Conservation (phyloP, 2,113 vertebrate species). For the Ailuropoda melanoleuca region DNA sequence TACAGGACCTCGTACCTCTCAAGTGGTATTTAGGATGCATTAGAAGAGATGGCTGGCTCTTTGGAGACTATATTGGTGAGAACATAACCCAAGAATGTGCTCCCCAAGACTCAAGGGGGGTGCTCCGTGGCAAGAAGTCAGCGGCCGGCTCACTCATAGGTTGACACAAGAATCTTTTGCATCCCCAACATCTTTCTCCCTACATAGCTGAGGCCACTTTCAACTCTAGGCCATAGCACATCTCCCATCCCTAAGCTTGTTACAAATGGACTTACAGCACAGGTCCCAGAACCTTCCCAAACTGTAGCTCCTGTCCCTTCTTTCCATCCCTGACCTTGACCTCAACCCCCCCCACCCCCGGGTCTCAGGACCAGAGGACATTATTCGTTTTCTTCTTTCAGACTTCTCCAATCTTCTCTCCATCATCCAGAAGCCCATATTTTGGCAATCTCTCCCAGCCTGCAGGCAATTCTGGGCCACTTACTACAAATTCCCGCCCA, state of each 20-base stretch:
- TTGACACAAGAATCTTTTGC: not conserved
- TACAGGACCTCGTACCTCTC: not conserved
- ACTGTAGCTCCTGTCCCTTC: not conserved
- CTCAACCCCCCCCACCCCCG: not conserved
- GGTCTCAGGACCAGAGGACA: not conserved
- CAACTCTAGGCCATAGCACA: not conserved
- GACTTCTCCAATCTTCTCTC: not conserved
- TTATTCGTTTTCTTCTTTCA: not conserved
- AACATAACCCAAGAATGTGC: not conserved
- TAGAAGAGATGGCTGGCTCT: not conserved
- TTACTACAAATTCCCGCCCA: not conserved
- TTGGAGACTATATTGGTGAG: not conserved
- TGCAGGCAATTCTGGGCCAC: not conserved
- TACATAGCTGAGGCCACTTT: not conserved
- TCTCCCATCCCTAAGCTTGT: not conserved
- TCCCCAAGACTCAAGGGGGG: not conserved
- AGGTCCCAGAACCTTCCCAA: not conserved
- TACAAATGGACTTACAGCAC: not conserved
- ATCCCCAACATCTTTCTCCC: not conserved
- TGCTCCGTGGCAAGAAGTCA: not conserved
- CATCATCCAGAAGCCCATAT: not conserved
- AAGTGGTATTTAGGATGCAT: not conserved
- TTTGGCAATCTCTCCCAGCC: not conserved
- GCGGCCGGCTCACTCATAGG: not conserved
- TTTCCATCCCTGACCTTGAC: not conserved